Base-by-base conservation (phyloP, 2,888 invertebrate species). In the Blastobasis lacticolella region DNA sequence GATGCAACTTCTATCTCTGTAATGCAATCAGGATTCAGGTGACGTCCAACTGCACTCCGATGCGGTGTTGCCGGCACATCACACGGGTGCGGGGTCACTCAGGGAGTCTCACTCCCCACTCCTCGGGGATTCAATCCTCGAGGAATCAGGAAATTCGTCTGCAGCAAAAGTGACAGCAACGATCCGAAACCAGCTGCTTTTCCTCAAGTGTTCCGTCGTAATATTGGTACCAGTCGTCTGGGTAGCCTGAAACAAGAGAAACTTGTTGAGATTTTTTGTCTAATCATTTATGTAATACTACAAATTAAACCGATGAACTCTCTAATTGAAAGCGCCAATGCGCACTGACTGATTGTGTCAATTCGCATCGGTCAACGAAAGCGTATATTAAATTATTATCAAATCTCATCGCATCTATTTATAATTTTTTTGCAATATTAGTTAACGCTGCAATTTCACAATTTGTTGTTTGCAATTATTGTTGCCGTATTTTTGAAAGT, bases 21-120 rank as follows among this genome's bases (percentile, higher is more conserved):
- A 1, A 3, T 23, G 23, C 23, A 23, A 23, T 23, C 23, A 23
- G 23, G 23, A 23, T 65, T 83, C 83, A 85, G 71, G 86, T 88
- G 70, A 84, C 80, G 65, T 86, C 86, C 64, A 81, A 72, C 62
- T 78, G 78, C 78, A 81, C 78, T 73, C 69, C 71, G 60, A 71
- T 76, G 79, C 69, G 78, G 72, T 80, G 80, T 79, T 71, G 73
- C 77, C 78, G 71, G 81, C 78, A 78, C 87, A 88, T 87, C 78
- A 81, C 87, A 84, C 79, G 70, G 71, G 76, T 76, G 73, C 71
- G 57, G 56, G 56, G 54, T 58, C 56, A 57, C 53, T 52, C 23
- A 23, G 23, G 23, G 23, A 23, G 23, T 23, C 23, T 23, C 23
- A 23, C 23, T 23, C 23, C 23, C 1, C 1, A 23, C 23, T 23